phyloP scores from a whole-genome alignment of 2,888 invertebrate species.

The Scaptomyza reducta region DNA sequence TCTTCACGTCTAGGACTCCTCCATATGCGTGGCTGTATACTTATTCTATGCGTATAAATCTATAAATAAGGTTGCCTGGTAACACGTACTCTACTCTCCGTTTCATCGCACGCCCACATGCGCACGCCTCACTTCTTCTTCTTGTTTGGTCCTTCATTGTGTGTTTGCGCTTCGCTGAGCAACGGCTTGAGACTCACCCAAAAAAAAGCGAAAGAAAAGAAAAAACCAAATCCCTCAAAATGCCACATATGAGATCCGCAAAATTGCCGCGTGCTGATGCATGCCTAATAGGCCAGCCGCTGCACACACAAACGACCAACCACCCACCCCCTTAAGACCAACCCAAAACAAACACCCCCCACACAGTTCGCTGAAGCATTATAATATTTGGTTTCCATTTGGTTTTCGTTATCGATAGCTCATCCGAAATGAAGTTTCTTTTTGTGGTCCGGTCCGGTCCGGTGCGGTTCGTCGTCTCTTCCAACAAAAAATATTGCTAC shows the following conservation, averaged over 20 bases:
- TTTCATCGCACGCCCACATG: constrained; percentile 8
- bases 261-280: constrained; percentile 59
- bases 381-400: constrained; percentile 66
- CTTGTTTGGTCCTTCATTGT: constrained; percentile 33
- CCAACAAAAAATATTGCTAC: constrained; percentile 30
- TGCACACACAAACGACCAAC: constrained; percentile 10
- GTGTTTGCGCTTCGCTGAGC: constrained; percentile 51
- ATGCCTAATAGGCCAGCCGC: constrained; percentile 45
- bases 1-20: constrained; percentile 41
- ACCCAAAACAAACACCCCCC: not conserved
- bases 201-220: not conserved
- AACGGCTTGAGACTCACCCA: constrained; percentile 30
- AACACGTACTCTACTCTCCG: constrained; percentile 37
- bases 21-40: constrained; percentile 12
- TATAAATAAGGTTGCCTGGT: constrained; percentile 61
- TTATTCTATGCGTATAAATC: constrained; percentile 43
- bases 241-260: constrained; percentile 43
- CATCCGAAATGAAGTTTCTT: constrained; percentile 59
- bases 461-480: constrained; percentile 1
- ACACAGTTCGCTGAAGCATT: constrained; percentile 50
- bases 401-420: constrained; percentile 33
- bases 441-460: constrained; percentile 2
- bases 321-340: constrained; percentile 8
- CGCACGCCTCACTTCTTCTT: constrained; percentile 5
- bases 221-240: constrained; percentile 39